Percentiles rank a stretch among this genome's conserved stretches.
Conservation (phyloP, 2,888 invertebrate genomes). For the Sipha maydis region DNA sequence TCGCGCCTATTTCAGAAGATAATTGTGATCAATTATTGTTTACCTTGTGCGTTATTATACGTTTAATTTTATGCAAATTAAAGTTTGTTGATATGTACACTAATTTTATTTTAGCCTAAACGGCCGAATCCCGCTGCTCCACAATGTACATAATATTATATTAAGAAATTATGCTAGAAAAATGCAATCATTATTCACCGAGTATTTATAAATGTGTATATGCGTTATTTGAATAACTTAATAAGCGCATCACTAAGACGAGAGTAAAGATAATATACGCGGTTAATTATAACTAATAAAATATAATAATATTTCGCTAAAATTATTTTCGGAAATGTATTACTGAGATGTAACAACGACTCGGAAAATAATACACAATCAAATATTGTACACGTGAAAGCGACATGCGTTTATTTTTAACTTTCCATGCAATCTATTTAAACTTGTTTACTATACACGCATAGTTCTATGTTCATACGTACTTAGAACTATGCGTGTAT, state of each 20-base stretch:
- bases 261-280: not conserved
- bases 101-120: not conserved
- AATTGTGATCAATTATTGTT: slow-evolving; percentile 24
- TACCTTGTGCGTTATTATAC: not conserved
- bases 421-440: no score
- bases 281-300: not conserved
- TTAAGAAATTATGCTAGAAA: not conserved
- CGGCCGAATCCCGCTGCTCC: no score
- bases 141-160: not conserved
- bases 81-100: not conserved
- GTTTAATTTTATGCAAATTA: slow-evolving; percentile 22
- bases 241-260: not conserved
- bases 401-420: no score
- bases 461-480: no score
- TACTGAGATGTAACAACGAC: no score
- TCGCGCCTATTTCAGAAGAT: not conserved
- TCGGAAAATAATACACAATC: no score
- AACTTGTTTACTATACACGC: no score
- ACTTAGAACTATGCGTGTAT: no score
- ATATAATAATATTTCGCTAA: not conserved
- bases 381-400: no score
- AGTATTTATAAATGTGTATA: not conserved
- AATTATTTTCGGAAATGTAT: no score
- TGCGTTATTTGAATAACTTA: not conserved
- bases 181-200: not conserved